A percentile compares a stretch with the other conserved stretches of the same genome.
These are phyloP conservation scores for Watsonalla binaria DNA, from an alignment of 2,888 invertebrate genomes.

Conservation along the genomic window DNA sequence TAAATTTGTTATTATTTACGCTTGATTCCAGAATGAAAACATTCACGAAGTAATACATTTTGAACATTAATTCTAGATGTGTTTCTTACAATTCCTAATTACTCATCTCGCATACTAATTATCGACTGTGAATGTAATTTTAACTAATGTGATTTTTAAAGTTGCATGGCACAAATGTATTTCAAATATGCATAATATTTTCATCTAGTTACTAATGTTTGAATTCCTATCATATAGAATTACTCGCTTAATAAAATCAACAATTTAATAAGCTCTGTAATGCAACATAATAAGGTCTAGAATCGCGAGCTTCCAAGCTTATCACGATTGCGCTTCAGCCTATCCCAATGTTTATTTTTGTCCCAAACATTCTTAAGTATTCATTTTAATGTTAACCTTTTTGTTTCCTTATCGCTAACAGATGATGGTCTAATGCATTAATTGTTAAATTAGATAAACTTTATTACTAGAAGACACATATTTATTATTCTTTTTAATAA, in stretches of 20 bases:
- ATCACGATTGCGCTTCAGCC: background rate
- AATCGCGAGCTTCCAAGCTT: background rate
- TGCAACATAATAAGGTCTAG: background rate
- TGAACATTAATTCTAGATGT: no score
- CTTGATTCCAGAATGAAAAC: no score
- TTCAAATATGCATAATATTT: no score
- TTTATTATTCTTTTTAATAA: constrained; percentile 53
- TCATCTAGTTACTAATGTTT: no score
- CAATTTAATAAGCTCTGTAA: background rate
- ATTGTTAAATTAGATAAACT: constrained; percentile 33
- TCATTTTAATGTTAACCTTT: constrained; percentile 6
- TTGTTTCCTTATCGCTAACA: constrained; percentile 13
- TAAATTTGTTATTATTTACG: no score
- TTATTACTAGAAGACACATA: constrained; percentile 51
- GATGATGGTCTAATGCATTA: constrained; percentile 21
- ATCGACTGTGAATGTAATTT: no score
- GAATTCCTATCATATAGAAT: background rate
- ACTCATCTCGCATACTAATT: no score
- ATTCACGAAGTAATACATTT: no score
- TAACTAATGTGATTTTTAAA: no score
- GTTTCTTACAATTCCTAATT: no score
- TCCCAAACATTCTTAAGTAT: background rate
- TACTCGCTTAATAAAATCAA: background rate
- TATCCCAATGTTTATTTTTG: background rate
- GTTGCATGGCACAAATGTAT: no score